Conservation (phyloP, 2,888 invertebrate genomes). For the Ectemnius continuus region DNA sequence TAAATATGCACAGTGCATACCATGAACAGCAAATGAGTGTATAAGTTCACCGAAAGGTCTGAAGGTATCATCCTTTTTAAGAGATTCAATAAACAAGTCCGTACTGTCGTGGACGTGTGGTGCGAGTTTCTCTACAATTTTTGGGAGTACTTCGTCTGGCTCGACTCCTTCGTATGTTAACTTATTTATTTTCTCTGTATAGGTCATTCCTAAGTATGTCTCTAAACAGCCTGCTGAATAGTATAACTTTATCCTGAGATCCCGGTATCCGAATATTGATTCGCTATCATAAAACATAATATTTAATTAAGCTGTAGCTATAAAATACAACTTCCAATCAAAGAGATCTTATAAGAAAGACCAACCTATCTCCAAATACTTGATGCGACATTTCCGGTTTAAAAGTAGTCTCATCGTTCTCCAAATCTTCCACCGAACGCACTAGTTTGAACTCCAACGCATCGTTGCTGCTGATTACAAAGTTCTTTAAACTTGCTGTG, state of each 20-base stretch:
- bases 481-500: slow-evolving; percentile 72
- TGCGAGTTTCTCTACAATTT: slow-evolving; percentile 84
- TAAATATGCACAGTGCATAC: slow-evolving; percentile 60
- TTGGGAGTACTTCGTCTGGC: slow-evolving; percentile 87
- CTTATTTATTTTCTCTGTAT: slow-evolving; percentile 84
- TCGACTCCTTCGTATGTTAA: slow-evolving; percentile 81
- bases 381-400: slow-evolving; percentile 95
- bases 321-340: background rate
- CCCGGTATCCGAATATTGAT: slow-evolving; percentile 95
- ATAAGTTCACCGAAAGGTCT: slow-evolving; percentile 87
- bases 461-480: slow-evolving; percentile 78
- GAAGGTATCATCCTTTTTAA: slow-evolving; percentile 87
- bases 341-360: background rate
- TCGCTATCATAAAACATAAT: slow-evolving; percentile 80
- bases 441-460: slow-evolving; percentile 80
- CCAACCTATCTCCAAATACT: slow-evolving; percentile 90
- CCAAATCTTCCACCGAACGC: slow-evolving; percentile 82
- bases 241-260: slow-evolving; percentile 87
- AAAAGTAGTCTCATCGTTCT: slow-evolving; percentile 83
- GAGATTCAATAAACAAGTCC: slow-evolving; percentile 84
- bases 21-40: slow-evolving; percentile 81
- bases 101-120: slow-evolving; percentile 85
- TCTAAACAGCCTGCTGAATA: slow-evolving; percentile 90
- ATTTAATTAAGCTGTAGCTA: slow-evolving; percentile 17
- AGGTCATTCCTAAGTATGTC: slow-evolving; percentile 88